phyloP scores from a whole-genome alignment of 2,113 vertebrate genomes.

The rabbit (Oryctolagus cuniculus) region DNA sequence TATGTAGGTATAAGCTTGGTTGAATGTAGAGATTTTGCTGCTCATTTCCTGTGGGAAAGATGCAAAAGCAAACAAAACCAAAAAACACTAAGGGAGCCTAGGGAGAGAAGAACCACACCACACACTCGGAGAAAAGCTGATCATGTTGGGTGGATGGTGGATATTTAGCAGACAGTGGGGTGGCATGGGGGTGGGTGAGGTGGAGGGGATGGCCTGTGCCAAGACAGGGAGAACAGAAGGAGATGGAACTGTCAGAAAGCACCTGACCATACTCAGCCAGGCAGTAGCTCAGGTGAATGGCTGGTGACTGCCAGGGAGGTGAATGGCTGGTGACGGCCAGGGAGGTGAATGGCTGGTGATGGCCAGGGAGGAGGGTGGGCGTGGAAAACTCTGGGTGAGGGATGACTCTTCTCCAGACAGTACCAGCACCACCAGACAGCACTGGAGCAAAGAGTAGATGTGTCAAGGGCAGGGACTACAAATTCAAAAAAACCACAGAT shows the following conservation, averaged over 20 bases:
- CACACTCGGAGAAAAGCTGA: neutral
- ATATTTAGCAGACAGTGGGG: neutral
- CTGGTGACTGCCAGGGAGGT: neutral
- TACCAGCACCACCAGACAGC: accelerated
- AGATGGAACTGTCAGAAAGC: neutral
- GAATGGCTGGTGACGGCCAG: too few species aligned
- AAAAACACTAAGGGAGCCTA: neutral
- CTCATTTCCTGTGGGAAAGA: neutral
- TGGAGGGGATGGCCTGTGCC: neutral
- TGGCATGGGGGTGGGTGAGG: too few species aligned
- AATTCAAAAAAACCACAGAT: neutral
- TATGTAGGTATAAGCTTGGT: neutral
- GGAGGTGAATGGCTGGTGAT: too few species aligned
- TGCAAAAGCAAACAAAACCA: neutral
- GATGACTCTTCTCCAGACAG: neutral
- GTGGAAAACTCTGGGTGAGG: neutral
- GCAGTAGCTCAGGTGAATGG: too few species aligned
- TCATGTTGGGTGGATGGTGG: neutral
- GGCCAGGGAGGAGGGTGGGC: accelerated
- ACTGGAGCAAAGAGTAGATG: neutral
- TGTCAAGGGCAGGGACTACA: neutral
- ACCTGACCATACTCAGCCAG: neutral
- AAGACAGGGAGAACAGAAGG: neutral
- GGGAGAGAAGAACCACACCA: neutral
- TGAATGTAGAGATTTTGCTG: neutral